Conservation (phyloP, 2,888 invertebrate species). For the Cosmia trapezina region DNA sequence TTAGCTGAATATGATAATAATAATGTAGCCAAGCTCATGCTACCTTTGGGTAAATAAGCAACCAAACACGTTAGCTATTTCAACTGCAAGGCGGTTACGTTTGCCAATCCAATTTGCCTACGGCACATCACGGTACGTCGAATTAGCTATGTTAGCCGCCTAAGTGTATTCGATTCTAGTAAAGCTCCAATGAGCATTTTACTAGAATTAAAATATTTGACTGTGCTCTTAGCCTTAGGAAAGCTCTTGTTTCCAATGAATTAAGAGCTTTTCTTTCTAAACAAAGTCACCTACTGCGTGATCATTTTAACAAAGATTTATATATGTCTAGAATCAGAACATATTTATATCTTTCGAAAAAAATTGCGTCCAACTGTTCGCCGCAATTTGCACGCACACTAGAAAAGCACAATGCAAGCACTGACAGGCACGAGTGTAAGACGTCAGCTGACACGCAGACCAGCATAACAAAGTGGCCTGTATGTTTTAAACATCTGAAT, state of each 20-base stretch:
- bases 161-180: constrained; percentile 11
- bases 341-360: too few relatives aligned
- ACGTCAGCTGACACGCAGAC: too few relatives aligned
- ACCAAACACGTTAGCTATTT: constrained; percentile 6
- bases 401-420: too few relatives aligned
- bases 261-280: not conserved
- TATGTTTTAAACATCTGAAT: too few relatives aligned
- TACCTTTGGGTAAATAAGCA: constrained; percentile 11
- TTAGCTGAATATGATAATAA: not conserved
- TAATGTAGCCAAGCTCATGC: not conserved
- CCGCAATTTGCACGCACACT: too few relatives aligned
- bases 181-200: not conserved
- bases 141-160: constrained; percentile 2
- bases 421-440: too few relatives aligned
- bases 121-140: constrained; percentile 11
- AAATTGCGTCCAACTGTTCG: too few relatives aligned
- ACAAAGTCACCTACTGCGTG: not conserved
- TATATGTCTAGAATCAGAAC: too few relatives aligned
- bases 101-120: constrained; percentile 36
- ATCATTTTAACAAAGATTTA: too few relatives aligned
- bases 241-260: too few relatives aligned
- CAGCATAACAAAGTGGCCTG: too few relatives aligned
- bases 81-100: constrained; percentile 13
- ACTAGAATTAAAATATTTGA: too few relatives aligned
- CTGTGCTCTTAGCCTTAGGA: not conserved